Base-by-base conservation (phyloP, 92 coral and sea anemone genomes). In the Metridium senile region DNA sequence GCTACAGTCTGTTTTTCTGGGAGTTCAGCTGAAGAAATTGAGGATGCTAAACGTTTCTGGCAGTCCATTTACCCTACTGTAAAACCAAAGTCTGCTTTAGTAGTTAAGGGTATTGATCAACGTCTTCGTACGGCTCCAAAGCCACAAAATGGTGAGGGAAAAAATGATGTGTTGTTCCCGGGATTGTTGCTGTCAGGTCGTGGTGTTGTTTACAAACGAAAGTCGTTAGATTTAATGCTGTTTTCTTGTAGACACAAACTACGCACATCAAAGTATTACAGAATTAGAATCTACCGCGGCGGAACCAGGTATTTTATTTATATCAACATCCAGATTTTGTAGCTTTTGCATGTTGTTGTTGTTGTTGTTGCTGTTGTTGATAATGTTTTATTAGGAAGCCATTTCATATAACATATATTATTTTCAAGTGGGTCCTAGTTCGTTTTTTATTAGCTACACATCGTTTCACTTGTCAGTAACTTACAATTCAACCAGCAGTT, bases 11-110 rank as follows among this genome's bases (percentile, higher is more conserved):
- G 57, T 63, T 94, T 94, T 47, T 82, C 93, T 34, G 91, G 92
- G 11, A 94, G 94, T 72, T 94, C 97, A 21, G 39, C 89, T 2
- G 94, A 94, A 84, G 90, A 93, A 74, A 87, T 92, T 53, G 94
- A 85, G 70, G 43, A 80, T 61, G 98, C 98, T 26, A 94, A 92
- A 74, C 81, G 89, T 33, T 92, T 94, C 77, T 94, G 98, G 98
- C 73, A 74, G 75, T 75, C 91, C 32, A 75, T 88, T 70, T 84
- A 92, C 57, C 94, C 90, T 4, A 85, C 82, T 33, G 74, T 57
- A 19, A 76, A 79, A 29, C 93, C 84, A 18, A 91, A 82, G 54
- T 87, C 97, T 71, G 70, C 93, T 58, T 85, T 94, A 26, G 68
- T 81, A 70, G 97, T 94, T 49, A 84, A 75, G 58, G 95, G 97